phyloP scores from a whole-genome alignment of 2,888 invertebrate genomes.

The Frankliniella intonsa region DNA sequence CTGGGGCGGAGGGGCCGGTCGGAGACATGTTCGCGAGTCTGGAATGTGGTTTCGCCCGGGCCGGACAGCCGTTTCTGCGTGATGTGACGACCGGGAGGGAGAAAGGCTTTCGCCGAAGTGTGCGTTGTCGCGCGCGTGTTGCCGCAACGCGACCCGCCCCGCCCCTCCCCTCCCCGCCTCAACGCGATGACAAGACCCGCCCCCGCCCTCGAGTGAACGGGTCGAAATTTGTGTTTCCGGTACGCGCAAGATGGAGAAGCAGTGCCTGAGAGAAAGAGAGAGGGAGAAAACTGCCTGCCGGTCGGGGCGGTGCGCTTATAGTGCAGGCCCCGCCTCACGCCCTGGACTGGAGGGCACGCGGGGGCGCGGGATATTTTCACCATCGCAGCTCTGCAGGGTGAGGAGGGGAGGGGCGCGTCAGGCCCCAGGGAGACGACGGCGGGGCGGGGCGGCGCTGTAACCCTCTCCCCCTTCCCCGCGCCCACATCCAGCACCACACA shows the following conservation, averaged over 20 bases:
- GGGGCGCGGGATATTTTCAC: conserved; percentile 24
- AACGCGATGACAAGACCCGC: background rate
- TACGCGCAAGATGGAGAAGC: background rate
- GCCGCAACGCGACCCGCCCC: too few relatives aligned
- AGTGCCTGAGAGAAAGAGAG: background rate
- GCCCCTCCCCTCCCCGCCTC: background rate
- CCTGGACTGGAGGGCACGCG: background rate
- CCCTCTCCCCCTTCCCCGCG: background rate
- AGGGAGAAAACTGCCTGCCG: background rate
- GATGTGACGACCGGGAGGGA: too few relatives aligned
- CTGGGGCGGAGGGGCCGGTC: too few relatives aligned
- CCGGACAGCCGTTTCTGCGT: too few relatives aligned
- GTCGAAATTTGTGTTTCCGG: conserved; percentile 13
- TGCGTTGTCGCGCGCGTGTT: too few relatives aligned
- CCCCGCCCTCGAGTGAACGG: background rate
- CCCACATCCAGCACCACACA: background rate
- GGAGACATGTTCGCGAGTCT: too few relatives aligned
- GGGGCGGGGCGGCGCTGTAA: background rate
- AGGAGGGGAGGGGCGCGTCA: background rate
- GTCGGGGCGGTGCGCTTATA: background rate
- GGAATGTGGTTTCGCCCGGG: too few relatives aligned
- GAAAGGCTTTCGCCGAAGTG: too few relatives aligned
- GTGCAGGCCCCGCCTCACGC: background rate
- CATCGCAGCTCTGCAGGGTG: background rate
- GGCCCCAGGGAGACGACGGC: background rate